Percentiles rank a stretch among this genome's conserved stretches.
Conservation (phyloP, 37 sponge, comb jelly and placozoan genomes). For the Crambe crambe region DNA sequence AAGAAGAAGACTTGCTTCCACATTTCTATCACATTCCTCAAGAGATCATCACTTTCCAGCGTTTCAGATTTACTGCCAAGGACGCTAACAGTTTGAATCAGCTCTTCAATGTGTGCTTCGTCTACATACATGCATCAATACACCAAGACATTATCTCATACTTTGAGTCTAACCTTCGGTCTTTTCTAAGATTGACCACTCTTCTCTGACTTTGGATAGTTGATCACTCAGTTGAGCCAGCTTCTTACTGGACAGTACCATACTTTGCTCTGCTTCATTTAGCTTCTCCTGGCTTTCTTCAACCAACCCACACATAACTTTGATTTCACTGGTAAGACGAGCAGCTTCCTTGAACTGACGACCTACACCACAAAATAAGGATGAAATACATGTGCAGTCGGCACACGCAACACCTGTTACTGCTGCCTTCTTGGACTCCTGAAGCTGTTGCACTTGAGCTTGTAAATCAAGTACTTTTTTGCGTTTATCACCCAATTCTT, state of each 20-base stretch:
- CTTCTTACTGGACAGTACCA: neutral
- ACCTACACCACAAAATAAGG: conserved; percentile 4
- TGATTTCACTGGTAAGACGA: conserved; percentile 33
- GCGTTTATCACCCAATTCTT: conserved; percentile 13
- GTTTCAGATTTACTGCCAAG: neutral
- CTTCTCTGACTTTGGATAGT: conserved; percentile 1
- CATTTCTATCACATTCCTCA: neutral
- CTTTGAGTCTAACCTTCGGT: conserved; percentile 39
- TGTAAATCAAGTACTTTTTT: conserved; percentile 25
- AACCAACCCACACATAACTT: conserved; percentile 5
- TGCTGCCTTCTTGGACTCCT: conserved; percentile 73
- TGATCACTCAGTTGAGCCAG: conserved; percentile 3
- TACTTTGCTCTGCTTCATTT: neutral
- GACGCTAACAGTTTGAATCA: neutral
- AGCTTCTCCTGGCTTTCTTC: neutral
- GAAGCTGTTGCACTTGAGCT: conserved; percentile 33
- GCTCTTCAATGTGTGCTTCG: neutral
- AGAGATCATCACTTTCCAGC: neutral
- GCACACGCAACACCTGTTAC: conserved; percentile 40
- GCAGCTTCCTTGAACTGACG: conserved; percentile 54
- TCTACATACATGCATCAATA: neutral
- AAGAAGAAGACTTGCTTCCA: neutral
- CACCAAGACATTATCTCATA: too few species aligned
- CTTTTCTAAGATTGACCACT: conserved; percentile 11
- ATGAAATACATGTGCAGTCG: neutral